Base-by-base conservation (phyloP, 2,797 vertebrate genomes). In the Pelochelys cantorii region DNA sequence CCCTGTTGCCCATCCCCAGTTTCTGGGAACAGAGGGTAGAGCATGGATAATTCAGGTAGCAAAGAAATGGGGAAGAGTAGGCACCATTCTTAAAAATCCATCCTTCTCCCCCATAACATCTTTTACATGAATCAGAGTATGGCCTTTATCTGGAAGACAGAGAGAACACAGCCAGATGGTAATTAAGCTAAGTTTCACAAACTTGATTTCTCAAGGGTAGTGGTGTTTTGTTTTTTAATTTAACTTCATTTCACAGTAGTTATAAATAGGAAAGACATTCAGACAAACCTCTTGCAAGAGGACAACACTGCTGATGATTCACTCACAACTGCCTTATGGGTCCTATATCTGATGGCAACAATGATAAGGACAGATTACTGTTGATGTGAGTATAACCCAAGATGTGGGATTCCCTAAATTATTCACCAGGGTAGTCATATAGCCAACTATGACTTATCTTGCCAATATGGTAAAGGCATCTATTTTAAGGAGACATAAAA, bases 141-240 rank as follows among this genome's bases (percentile, higher is more conserved):
- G 3, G 89, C 78, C 84, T 23, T 59, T 60, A 23, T 55, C 74
- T 60, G 81, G 81, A 77, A 92, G 81, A 83, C 87, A 65, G 55
- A 84, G 89, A 89, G 91, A 83, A 86, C 55, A 57, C 62, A 88
- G 85, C 79, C 90, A 96, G 92, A 94, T 94, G 92, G 68, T 80
- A 59, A 48, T 31, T 91, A 92, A 90, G 84, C 62, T 8, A 13
- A 86, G 60, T 75, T 59, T 93, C 60, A 79, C 80, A 3, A 85
- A n/a, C 15, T 91, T 91, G 80, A 62, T 89, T 97, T 94, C 88
- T 92, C 79, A 0, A 85, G 80, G 79, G 59, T 2, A 89, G 60
- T 57, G 52, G 5, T n/a, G 57, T 23, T 1, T 56, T 57, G 59
- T 86, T 31, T 34, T 3, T 18, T 31, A 71, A 37, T 25, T 78